Evolutionary conservation across 2,888 invertebrate species (phyloP).

Genomic region (Heliconius cydno): DNA sequence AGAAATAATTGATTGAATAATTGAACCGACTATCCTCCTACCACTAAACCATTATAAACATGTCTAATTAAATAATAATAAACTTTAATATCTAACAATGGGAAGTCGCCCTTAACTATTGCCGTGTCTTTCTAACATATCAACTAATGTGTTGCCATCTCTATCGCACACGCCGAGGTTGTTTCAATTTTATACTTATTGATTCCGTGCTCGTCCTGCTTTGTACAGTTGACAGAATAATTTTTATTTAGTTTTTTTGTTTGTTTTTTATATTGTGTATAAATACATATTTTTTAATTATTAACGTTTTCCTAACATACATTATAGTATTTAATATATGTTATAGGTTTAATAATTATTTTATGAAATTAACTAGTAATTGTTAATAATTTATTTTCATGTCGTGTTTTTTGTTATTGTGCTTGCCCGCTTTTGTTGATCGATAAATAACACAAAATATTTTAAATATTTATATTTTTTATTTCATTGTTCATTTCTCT

Average conservation of each 20-base stretch:
- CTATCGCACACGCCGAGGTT: constrained; percentile 56
- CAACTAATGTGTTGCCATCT: constrained; percentile 42
- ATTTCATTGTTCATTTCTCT: too few relatives aligned
- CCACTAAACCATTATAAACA: not conserved
- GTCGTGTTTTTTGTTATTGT: too few relatives aligned
- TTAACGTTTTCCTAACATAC: not conserved
- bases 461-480: too few relatives aligned
- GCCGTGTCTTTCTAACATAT: constrained; percentile 49
- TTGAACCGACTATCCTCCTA: not conserved
- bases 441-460: too few relatives aligned
- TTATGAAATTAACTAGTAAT: not conserved
- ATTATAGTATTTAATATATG: too few relatives aligned
- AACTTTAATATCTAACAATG: constrained; percentile 31
- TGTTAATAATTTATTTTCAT: too few relatives aligned
- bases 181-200: constrained; percentile 79
- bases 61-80: constrained; percentile 21
- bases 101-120: constrained; percentile 40
- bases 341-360: not conserved
- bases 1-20: too few relatives aligned
- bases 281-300: not conserved
- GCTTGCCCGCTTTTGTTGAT: too few relatives aligned
- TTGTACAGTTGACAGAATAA: constrained; percentile 58
- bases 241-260: not conserved
- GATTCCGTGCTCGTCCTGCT: constrained; percentile 67
- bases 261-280: not conserved